Evolutionary conservation across 2,797 vertebrate genomes (phyloP).

Genomic region (Oreochromis mossambicus): DNA sequence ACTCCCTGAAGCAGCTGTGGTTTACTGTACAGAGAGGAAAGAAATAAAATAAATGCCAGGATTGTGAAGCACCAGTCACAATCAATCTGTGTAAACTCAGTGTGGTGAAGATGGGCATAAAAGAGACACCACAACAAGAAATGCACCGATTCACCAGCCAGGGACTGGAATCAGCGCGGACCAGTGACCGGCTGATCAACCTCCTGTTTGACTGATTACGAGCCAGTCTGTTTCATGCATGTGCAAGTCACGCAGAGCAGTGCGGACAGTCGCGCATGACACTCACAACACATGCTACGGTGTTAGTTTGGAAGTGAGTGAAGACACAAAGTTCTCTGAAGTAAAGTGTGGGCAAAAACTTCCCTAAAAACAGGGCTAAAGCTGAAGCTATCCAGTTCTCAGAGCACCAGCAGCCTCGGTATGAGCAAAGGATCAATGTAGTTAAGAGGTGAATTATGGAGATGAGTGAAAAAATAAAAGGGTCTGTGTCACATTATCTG

Average conservation of each 20-base stretch:
- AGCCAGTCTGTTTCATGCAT: not conserved
- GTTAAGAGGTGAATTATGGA: not conserved
- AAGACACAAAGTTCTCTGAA: not conserved
- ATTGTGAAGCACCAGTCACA: not conserved
- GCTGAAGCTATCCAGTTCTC: not conserved
- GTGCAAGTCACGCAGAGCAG: not conserved
- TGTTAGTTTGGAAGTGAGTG: not conserved
- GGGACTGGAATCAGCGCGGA: not conserved
- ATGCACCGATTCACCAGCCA: not conserved
- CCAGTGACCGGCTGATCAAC: not conserved
- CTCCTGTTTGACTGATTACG: not conserved
- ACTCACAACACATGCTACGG: not conserved
- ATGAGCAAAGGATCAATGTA: not conserved
- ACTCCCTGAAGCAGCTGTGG: slow-evolving; percentile 92
- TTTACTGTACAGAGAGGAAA: slow-evolving; percentile 74
- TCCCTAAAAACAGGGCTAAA: not conserved
- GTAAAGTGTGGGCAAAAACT: not conserved
- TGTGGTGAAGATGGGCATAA: not conserved
- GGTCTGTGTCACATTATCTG: not conserved
- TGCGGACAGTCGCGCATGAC: not conserved
- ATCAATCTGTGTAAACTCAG: not conserved
- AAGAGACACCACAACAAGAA: not conserved
- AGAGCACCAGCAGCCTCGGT: not conserved
- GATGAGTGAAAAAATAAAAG: not conserved
- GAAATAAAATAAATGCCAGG: not conserved